Percentiles rank a stretch among this genome's conserved stretches.
Evolutionary conservation across 2,797 vertebrate species (phyloP).

Genomic region (Ceryle rudis): DNA sequence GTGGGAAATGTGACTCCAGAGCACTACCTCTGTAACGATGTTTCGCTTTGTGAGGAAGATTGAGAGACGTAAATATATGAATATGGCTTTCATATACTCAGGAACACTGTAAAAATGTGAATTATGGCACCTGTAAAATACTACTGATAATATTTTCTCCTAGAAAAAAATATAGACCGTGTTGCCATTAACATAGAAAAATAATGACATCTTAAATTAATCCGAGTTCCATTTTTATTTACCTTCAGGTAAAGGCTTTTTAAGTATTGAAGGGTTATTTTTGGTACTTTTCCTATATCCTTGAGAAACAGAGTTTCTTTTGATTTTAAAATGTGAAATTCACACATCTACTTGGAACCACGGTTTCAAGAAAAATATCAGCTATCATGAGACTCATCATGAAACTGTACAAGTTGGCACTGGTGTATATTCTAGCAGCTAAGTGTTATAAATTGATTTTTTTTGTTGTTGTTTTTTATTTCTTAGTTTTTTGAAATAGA

Average conservation of each 20-base stretch:
- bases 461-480: constrained; percentile 3
- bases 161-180: background rate
- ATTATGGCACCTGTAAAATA: background rate
- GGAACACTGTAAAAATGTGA: background rate
- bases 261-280: background rate
- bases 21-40: background rate
- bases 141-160: background rate
- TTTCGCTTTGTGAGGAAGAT: background rate
- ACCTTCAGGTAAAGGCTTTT: background rate
- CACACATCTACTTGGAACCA: constrained; percentile 22
- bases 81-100: background rate
- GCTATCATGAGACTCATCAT: background rate
- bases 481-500: constrained; percentile 24
- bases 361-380: constrained; percentile 26
- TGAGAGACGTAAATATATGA: background rate
- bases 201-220: background rate
- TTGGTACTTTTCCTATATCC: background rate
- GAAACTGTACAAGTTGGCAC: constrained; percentile 11
- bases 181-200: background rate
- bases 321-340: constrained; percentile 22
- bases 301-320: background rate
- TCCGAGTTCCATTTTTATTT: background rate
- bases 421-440: background rate
- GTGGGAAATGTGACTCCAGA: background rate
- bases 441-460: constrained; percentile 27